phyloP scores from a whole-genome alignment of 2,113 vertebrate species.

The Mixornis gularis region DNA sequence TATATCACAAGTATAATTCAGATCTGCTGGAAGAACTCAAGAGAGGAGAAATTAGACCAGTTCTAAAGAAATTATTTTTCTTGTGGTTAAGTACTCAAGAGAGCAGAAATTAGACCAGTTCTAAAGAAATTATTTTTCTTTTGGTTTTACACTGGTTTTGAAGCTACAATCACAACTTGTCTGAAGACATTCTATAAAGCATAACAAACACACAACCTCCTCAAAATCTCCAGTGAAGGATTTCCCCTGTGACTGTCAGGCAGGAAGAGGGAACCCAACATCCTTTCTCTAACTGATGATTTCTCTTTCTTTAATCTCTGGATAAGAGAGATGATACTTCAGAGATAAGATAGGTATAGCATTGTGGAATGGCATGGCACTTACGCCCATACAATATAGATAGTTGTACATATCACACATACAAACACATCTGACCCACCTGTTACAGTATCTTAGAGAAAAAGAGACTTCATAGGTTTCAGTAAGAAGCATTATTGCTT shows the following conservation, averaged over 20 bases:
- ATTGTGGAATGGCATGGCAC: not conserved
- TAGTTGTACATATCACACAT: not conserved
- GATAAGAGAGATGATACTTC: not conserved
- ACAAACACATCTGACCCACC: not conserved
- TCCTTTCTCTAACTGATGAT: not conserved
- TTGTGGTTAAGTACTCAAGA: no score
- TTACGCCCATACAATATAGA: not conserved
- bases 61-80: not conserved
- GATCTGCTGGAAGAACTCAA: not conserved
- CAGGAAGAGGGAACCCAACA: not conserved
- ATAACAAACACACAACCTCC: not conserved
- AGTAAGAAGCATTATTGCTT: not conserved
- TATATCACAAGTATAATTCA: not conserved
- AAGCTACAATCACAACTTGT: not conserved
- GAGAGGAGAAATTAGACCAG: not conserved
- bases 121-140: not conserved
- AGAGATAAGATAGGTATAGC: not conserved
- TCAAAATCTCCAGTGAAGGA: not conserved
- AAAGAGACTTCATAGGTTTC: not conserved
- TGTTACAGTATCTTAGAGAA: not conserved
- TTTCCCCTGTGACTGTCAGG: not conserved
- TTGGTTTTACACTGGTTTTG: not conserved
- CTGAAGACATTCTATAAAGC: not conserved
- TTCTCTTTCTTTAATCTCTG: not conserved
- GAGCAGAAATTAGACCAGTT: not conserved